Evolutionary conservation across 1,140 invertebrate genomes (phyloP).

Genomic region (Drosophila nasuta): DNA sequence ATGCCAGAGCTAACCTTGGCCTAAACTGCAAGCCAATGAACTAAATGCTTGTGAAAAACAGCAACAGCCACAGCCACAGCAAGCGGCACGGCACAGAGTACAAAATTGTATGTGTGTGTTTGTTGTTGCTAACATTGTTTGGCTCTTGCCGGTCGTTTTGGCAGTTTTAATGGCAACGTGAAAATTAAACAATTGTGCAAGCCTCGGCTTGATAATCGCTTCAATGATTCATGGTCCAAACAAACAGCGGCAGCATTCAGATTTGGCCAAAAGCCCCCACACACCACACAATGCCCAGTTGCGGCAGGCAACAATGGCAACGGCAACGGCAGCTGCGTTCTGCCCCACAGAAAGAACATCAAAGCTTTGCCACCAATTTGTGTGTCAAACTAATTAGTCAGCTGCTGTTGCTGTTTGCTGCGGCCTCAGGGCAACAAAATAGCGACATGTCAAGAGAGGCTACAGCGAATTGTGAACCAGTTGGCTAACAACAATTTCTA

Average conservation of each 20-base stretch:
- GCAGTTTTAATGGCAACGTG: slow-evolving; percentile 66
- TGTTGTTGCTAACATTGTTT: slow-evolving; percentile 67
- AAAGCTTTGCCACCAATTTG: slow-evolving; percentile 35
- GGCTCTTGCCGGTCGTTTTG: slow-evolving; percentile 45
- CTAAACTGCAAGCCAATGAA: slow-evolving; percentile 81
- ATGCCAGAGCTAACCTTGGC: slow-evolving; percentile 76
- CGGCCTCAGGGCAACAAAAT: slow-evolving; percentile 7
- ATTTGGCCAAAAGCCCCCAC: slow-evolving; percentile 34
- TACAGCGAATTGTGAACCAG: slow-evolving; percentile 43
- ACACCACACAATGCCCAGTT: slow-evolving; percentile 29
- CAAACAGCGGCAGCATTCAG: slow-evolving; percentile 18
- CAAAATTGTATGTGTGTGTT: slow-evolving; percentile 34
- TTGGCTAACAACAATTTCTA: slow-evolving; percentile 41
- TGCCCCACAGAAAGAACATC: slow-evolving; percentile 17
- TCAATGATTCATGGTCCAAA: slow-evolving; percentile 63
- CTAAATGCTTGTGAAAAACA: slow-evolving; percentile 81
- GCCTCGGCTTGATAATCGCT: slow-evolving; percentile 67
- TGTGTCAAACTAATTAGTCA: slow-evolving; percentile 52
- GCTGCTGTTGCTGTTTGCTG: slow-evolving; percentile 13
- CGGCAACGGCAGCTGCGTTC: slow-evolving; percentile 11
- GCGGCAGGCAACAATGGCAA: slow-evolving; percentile 19
- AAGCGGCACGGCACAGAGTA: slow-evolving; percentile 11
- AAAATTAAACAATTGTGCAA: slow-evolving; percentile 84
- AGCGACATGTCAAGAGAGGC: slow-evolving; percentile 45
- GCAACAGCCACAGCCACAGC: slow-evolving; percentile 36